Evolutionary conservation across 2,113 vertebrate species (phyloP).

Genomic region (Callorhinus ursinus): DNA sequence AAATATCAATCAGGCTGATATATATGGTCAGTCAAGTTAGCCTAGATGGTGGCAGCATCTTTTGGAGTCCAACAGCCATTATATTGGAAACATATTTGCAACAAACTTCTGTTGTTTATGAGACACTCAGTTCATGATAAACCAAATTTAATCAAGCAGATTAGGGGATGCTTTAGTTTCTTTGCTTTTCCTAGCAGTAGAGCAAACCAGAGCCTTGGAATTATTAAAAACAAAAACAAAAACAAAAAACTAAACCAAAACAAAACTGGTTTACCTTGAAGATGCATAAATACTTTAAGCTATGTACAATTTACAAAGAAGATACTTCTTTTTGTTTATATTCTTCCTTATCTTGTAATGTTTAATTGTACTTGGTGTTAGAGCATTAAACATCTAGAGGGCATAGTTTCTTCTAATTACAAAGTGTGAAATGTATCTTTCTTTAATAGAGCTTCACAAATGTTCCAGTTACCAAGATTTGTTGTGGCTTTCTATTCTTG

Average conservation of each 20-base stretch:
- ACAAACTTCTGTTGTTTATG: background rate
- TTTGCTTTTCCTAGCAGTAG: background rate
- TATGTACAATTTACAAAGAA: background rate
- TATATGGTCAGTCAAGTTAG: background rate
- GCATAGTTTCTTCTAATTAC: background rate
- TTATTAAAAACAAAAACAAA: background rate
- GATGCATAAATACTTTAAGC: background rate
- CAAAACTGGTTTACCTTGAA: background rate
- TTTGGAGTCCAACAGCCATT: background rate
- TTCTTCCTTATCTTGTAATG: background rate
- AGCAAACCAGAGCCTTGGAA: background rate
- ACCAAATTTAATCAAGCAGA: background rate
- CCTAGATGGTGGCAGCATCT: background rate
- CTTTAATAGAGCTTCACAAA: background rate
- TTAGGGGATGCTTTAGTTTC: background rate
- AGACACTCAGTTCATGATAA: background rate
- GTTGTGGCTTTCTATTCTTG: background rate
- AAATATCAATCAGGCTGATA: background rate
- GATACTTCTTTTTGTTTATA: background rate
- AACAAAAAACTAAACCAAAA: background rate
- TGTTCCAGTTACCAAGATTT: background rate
- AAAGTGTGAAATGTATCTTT: background rate
- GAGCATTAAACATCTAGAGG: background rate
- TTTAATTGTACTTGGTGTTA: background rate
- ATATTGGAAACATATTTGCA: background rate